Base-by-base conservation (phyloP, 2,113 vertebrate genomes). In the Willisornis vidua region DNA sequence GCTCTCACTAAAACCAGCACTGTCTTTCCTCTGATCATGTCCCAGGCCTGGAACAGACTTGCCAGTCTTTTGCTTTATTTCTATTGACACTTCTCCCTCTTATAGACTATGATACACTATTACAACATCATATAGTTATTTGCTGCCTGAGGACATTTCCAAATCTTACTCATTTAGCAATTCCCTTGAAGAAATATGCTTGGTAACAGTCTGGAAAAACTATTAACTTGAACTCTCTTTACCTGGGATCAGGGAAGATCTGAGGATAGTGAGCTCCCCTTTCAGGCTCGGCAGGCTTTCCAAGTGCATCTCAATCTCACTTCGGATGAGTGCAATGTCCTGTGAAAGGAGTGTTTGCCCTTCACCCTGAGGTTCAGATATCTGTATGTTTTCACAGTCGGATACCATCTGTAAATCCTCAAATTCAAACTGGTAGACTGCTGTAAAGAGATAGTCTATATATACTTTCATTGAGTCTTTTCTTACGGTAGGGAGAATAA, bases 201-300 rank as follows among this genome's bases (percentile, higher is more conserved):
- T 41, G 16, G 20, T 31, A 89, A 66, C 39, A 75, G 28, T 12
- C 23, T 25, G 19, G 67, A 87, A 89, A 93, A 86, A 22, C 25
- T 59, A 5, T 46, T 74, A 92, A 10, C 49, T 83, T 63, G 24
- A 72, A 57, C 91, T 61, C 18, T 52, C 10, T 39, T 90, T 98
- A 99, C 99, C 99, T 98, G 99, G 98, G 48, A 99, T 98, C 48
- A 98, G 87, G 20, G 98, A 87, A 51, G 99, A 99, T 74, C 70
- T 98, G 48, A 99, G 98, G 61, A 99, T 95, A 8, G 78, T 94
- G 66, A 99, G 71, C 7, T 98, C 94, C 43, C 99, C 99, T 55
- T 93, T 98, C 71, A 99, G 86, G 15, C 97, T 90, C 1, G 99
- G 99, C 24, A 99, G 96, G 88, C 94, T 97, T 97, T 98, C 98